phyloP scores from a whole-genome alignment of 1,140 invertebrate genomes.

The Drosophila triauraria region DNA sequence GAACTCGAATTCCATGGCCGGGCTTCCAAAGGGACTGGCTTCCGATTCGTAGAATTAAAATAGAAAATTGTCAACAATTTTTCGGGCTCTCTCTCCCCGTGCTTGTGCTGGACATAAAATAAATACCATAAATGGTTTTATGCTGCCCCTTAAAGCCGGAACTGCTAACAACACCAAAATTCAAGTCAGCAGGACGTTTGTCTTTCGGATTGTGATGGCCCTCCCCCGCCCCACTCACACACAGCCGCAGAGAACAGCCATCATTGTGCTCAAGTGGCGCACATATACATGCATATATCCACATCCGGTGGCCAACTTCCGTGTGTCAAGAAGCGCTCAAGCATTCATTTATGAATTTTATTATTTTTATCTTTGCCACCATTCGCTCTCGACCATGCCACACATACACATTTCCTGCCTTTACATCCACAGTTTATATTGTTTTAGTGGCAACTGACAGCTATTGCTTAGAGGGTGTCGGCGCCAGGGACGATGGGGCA shows the following conservation, averaged over 20 bases:
- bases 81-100: constrained; percentile 1
- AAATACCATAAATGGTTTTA: constrained; percentile 44
- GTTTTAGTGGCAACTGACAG: constrained; percentile 48
- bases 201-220: constrained; percentile 44
- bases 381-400: constrained; percentile 16
- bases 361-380: constrained; percentile 69
- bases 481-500: not conserved
- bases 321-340: constrained; percentile 76
- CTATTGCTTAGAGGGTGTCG: constrained; percentile 46
- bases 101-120: constrained; percentile 18
- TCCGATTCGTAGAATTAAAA: constrained; percentile 38
- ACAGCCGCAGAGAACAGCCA: constrained; percentile 23
- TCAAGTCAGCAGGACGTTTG: constrained; percentile 43
- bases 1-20: constrained; percentile 18
- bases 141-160: constrained; percentile 45
- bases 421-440: constrained; percentile 41
- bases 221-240: constrained; percentile 1
- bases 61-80: constrained; percentile 49
- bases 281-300: constrained; percentile 22
- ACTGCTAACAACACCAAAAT: constrained; percentile 43
- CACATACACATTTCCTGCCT: constrained; percentile 9
- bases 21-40: constrained; percentile 1
- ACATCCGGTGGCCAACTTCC: constrained; percentile 72
- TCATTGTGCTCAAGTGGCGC: constrained; percentile 33
- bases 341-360: constrained; percentile 81